Evolutionary conservation across 2,113 vertebrate genomes (phyloP).

Genomic region (Vombatus ursinus): DNA sequence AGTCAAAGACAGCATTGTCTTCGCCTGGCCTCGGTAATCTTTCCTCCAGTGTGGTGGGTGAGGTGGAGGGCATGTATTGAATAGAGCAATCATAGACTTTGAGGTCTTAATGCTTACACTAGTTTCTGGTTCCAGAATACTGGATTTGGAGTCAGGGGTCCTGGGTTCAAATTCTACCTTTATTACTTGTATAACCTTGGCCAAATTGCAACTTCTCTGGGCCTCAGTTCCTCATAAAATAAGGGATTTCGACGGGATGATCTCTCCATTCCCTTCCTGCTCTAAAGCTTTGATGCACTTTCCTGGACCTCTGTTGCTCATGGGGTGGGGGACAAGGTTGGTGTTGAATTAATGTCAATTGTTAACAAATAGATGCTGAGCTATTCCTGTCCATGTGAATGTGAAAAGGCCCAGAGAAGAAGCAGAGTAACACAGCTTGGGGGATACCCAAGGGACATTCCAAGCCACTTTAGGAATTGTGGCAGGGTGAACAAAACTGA

Average conservation of each 20-base stretch:
- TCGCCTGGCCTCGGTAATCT: neutral
- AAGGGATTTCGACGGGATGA: neutral
- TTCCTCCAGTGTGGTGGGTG: neutral
- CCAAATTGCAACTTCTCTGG: neutral
- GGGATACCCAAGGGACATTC: neutral
- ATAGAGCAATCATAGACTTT: constrained; percentile 19
- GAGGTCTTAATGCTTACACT: neutral
- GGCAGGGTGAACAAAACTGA: neutral
- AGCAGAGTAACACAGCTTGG: neutral
- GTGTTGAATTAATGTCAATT: neutral
- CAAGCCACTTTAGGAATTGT: neutral
- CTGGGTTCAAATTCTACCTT: neutral
- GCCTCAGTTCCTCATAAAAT: neutral
- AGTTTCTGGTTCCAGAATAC: neutral
- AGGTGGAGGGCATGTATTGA: neutral
- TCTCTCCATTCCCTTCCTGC: neutral
- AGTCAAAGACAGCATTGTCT: neutral
- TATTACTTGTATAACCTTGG: neutral
- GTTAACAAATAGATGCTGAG: neutral
- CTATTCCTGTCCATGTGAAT: neutral
- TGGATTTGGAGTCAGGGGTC: neutral
- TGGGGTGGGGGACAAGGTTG: neutral
- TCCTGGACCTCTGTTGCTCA: neutral
- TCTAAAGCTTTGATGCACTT: neutral
- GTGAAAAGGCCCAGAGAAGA: neutral